phyloP scores from a whole-genome alignment of 2,797 vertebrate species.

The Gymnothorax javanicus region DNA sequence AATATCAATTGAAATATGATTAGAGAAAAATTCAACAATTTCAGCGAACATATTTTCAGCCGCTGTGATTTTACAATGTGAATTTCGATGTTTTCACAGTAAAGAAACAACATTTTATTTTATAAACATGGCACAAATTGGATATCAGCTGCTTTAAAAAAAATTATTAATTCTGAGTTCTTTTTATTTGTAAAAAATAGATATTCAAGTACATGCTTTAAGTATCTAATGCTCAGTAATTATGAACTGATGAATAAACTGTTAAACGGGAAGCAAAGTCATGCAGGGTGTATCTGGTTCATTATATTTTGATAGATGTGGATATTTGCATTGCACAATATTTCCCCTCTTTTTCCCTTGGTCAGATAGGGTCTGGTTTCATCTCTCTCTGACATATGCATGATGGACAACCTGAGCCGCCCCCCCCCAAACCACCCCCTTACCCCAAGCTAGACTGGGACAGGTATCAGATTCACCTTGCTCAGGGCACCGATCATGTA shows the following conservation, averaged over 20 bases:
- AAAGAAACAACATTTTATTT: too few relatives aligned
- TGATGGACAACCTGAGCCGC: slow-evolving; percentile 5
- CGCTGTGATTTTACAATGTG: too few relatives aligned
- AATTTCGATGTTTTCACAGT: too few relatives aligned
- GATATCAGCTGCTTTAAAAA: too few relatives aligned
- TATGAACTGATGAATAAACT: not conserved
- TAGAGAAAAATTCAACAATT: not conserved
- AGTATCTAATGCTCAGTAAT: not conserved
- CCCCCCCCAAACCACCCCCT: not conserved
- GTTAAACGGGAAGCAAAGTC: not conserved
- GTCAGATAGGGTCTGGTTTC: slow-evolving; percentile 43
- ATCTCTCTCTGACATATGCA: slow-evolving; percentile 8
- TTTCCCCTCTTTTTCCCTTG: slow-evolving; percentile 21
- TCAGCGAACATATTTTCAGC: too few relatives aligned
- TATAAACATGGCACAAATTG: too few relatives aligned
- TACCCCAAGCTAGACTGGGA: not conserved
- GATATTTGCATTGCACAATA: not conserved
- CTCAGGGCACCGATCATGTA: slow-evolving; percentile 42
- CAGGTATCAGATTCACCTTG: slow-evolving; percentile 48
- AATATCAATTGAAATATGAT: slow-evolving; percentile 2
- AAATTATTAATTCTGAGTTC: not conserved
- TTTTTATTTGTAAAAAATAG: not conserved
- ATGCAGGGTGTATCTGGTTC: not conserved
- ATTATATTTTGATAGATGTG: not conserved
- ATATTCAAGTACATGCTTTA: not conserved